Evolutionary conservation across 2,888 invertebrate genomes (phyloP).

Genomic region (Argyresthia albistria): DNA sequence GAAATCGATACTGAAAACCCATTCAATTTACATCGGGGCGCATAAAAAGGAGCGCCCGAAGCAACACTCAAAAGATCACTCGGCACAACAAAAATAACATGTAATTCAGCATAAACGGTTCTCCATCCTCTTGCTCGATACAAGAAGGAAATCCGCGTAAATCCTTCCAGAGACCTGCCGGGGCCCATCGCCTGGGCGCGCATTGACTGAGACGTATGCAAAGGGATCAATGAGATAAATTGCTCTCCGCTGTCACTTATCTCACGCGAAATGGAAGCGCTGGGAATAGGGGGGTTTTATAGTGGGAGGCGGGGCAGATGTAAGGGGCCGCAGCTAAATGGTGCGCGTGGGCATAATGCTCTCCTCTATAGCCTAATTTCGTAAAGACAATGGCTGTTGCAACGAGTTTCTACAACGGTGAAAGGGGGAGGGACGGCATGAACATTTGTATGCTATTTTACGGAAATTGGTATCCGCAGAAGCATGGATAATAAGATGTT

Average conservation of each 20-base stretch:
- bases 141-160: slow-evolving; percentile 32
- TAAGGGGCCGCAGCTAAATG: slow-evolving; percentile 29
- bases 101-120: slow-evolving; percentile 37
- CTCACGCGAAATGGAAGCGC: slow-evolving; percentile 35
- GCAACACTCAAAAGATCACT: no score
- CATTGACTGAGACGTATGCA: slow-evolving; percentile 63
- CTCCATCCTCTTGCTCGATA: slow-evolving; percentile 29
- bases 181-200: slow-evolving; percentile 23
- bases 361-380: background rate
- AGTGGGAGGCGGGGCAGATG: slow-evolving; percentile 11
- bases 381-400: no score
- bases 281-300: slow-evolving; percentile 8
- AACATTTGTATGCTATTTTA: no score
- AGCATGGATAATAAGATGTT: no score
- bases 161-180: slow-evolving; percentile 30
- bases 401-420: no score
- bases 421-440: no score
- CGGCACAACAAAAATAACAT: slow-evolving; percentile 22
- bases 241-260: slow-evolving; percentile 52
- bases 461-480: no score
- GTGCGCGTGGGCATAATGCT: slow-evolving; percentile 50
- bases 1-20: slow-evolving; percentile 7
- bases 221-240: slow-evolving; percentile 65
- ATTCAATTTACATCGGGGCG: no score
- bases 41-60: no score